A percentile compares a stretch with the other conserved stretches of the same genome.
Evolutionary conservation across 2,113 vertebrate species (phyloP).

Genomic region (Microtus richardsoni): DNA sequence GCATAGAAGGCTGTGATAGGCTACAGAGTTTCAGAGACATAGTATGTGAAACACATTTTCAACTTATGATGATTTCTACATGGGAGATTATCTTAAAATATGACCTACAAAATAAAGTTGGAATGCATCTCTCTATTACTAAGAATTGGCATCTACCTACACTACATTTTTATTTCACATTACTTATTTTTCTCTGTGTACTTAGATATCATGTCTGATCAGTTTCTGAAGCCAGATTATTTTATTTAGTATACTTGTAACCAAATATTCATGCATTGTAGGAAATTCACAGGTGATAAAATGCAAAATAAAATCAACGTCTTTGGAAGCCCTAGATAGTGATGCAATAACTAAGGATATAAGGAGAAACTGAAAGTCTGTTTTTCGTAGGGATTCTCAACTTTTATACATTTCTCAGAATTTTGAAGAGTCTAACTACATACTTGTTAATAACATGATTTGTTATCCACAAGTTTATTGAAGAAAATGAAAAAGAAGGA

Average conservation of each 20-base stretch:
- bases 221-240: not conserved
- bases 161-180: not conserved
- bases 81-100: no score
- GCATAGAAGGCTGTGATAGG: not conserved
- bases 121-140: not conserved
- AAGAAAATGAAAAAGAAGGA: not conserved
- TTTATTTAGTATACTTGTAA: not conserved
- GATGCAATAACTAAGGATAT: not conserved
- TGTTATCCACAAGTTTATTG: not conserved
- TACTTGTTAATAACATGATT: not conserved
- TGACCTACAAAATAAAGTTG: not conserved
- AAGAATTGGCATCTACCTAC: not conserved
- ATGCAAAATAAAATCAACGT: not conserved
- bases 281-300: not conserved
- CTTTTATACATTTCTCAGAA: not conserved
- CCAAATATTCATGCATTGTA: not conserved
- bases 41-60: not conserved
- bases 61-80: not conserved
- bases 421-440: no score
- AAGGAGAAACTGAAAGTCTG: not conserved
- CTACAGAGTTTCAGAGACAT: not conserved
- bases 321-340: not conserved
- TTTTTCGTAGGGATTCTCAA: not conserved
- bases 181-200: not conserved
- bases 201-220: not conserved